phyloP scores from a whole-genome alignment of 2,113 vertebrate species.

The Nothobranchius furzeri region DNA sequence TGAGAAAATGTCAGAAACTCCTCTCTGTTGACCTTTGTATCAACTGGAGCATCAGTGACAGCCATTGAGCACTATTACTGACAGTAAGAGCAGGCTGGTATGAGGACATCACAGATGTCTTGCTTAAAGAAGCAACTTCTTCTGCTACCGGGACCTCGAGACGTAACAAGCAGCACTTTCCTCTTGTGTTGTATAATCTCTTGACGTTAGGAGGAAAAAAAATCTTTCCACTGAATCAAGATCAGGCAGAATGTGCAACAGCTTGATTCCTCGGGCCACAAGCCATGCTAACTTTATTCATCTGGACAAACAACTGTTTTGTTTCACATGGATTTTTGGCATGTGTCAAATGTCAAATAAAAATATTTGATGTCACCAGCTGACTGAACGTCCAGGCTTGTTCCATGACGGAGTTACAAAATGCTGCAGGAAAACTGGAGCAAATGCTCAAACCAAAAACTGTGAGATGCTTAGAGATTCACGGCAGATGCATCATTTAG shows the following conservation, averaged over 20 bases:
- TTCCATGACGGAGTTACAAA: slow-evolving; percentile 25
- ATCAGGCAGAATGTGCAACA: background rate
- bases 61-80: background rate
- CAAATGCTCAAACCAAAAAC: slow-evolving; percentile 31
- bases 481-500: slow-evolving; percentile 19
- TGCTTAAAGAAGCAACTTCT: too few relatives aligned
- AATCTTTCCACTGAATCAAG: background rate
- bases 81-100: background rate
- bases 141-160: background rate
- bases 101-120: background rate
- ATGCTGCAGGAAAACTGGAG: slow-evolving; percentile 34
- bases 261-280: background rate
- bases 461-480: slow-evolving; percentile 35
- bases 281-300: background rate
- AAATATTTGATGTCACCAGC: slow-evolving; percentile 1
- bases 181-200: background rate
- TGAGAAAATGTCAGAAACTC: background rate
- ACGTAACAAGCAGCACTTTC: background rate
- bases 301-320: background rate
- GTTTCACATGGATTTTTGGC: background rate
- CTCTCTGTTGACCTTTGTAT: background rate
- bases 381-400: slow-evolving; percentile 37
- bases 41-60: background rate
- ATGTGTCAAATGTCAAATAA: background rate
- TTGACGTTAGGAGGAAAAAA: background rate